These are phyloP conservation scores for Pseudobourletiella spinata DNA, from an alignment of 1,140 invertebrate genomes.

Conservation along the genomic window DNA sequence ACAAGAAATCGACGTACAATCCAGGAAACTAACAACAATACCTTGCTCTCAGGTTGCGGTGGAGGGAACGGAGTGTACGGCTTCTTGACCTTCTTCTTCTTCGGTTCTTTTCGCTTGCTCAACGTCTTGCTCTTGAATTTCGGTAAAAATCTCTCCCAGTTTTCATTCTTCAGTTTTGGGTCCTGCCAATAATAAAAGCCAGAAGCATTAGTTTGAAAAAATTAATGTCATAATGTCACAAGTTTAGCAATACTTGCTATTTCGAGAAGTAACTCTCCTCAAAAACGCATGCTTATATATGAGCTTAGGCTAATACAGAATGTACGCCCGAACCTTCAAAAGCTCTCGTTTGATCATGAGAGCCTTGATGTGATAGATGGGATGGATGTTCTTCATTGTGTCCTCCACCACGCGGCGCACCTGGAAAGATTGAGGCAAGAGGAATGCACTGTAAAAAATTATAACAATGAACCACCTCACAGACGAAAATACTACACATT, in stretches of 20 bases:
- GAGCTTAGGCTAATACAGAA: too few relatives aligned
- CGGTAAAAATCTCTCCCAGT: constrained; percentile 94
- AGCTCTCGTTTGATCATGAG: constrained; percentile 97
- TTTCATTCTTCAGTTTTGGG: constrained; percentile 82
- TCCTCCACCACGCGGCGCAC: constrained; percentile 88
- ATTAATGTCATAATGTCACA: too few relatives aligned
- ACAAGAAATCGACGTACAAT: too few relatives aligned
- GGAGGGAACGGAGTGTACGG: constrained; percentile 97
- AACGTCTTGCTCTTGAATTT: constrained; percentile 91
- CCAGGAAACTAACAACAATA: too few relatives aligned
- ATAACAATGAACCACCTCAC: not conserved
- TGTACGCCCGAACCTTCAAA: constrained; percentile 59
- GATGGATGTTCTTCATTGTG: constrained; percentile 98
- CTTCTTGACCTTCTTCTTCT: constrained; percentile 77
- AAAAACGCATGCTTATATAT: too few relatives aligned
- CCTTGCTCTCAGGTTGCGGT: constrained; percentile 77
- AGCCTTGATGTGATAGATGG: constrained; percentile 98
- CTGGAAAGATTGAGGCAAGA: too few relatives aligned
- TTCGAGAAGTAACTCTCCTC: too few relatives aligned
- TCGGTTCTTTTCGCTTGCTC: constrained; percentile 73
- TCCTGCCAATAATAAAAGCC: constrained; percentile 48
- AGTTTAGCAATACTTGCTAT: too few relatives aligned
- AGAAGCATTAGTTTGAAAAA: too few relatives aligned
- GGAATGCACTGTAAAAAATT: too few relatives aligned
- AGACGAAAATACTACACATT: not conserved